Base-by-base conservation (phyloP, 2,113 vertebrate genomes). In the Tylochromis polylepis region DNA sequence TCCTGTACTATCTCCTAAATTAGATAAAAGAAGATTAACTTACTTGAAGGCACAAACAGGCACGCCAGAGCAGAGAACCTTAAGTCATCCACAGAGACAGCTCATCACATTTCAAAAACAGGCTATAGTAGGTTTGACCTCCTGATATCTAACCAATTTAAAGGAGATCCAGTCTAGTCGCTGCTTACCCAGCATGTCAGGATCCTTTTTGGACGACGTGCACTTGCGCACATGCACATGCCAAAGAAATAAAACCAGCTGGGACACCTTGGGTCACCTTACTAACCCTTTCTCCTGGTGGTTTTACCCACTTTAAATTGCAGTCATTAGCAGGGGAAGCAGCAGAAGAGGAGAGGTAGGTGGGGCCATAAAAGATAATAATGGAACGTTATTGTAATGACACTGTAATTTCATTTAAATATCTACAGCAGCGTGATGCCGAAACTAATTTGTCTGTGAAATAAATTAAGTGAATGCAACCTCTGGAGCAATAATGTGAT, bases 381-480 rank as follows among this genome's bases (percentile, higher is more conserved):
- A 57, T 81, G 77, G 51, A 70, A 24, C 60, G 10, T 58, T 70
- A 70, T 70, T 81, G 60, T 81, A 81, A 70, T 58, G 51, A 81
- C 51, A 72, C 43, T 31, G 51, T 38, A 60, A 57, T 72, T 53
- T 31, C 2, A 84, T 88, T 87, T 62, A 75, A 51, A 79, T 82
- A 49, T 83, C 56, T 43, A 24, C 29, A 41, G 77, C n/a, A 43
- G 65, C 36, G 38, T 24, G 20, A 56, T 20, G 81, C 75, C 3
- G 5, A 27, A 11, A 60, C 41, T 29, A 8, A 91, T 92, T 91
- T 89, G 83, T 34, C 87, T 81, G 18, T 51, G 56, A 82, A 85
- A 88, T 88, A 20, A 77, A 88, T 79, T 4, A 57, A 84, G 43
- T 60, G 55, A 92, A 82, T 85, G 79, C 65, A 81, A 49, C 80